A percentile compares a stretch with the other conserved stretches of the same genome.
These are phyloP conservation scores for Thymallus thymallus DNA, from an alignment of 2,113 vertebrate genomes.

Conservation along the genomic window DNA sequence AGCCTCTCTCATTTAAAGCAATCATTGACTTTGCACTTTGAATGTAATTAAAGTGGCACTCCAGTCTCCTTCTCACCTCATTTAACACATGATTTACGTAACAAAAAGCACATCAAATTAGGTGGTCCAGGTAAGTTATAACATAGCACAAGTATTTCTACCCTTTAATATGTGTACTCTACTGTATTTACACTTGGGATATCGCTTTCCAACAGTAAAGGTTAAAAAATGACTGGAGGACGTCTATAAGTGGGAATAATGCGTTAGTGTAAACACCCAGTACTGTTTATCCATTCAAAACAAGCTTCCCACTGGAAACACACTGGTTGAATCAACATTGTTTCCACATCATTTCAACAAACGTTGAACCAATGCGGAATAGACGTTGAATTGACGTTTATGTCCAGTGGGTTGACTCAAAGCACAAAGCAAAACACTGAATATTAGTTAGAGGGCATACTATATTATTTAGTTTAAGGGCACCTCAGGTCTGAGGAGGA, in stretches of 20 bases:
- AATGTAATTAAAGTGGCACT: slow-evolving; percentile 35
- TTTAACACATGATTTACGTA: no score
- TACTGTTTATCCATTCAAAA: slow-evolving; percentile 36
- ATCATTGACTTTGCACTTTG: slow-evolving; percentile 39
- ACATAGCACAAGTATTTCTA: no score
- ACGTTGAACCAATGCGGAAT: no score
- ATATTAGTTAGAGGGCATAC: background rate
- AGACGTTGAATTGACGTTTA: no score
- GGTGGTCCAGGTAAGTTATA: background rate
- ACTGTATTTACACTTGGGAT: no score
- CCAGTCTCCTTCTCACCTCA: no score
- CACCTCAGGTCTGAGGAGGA: slow-evolving; percentile 6
- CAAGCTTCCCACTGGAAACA: background rate
- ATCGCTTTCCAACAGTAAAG: no score
- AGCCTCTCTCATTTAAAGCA: slow-evolving; percentile 33
- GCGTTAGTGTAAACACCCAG: slow-evolving; percentile 19
- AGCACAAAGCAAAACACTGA: slow-evolving; percentile 22
- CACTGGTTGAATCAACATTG: no score
- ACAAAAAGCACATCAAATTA: no score
- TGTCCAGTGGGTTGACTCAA: slow-evolving; percentile 17
- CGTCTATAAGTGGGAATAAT: slow-evolving; percentile 2
- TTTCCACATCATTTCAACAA: no score
- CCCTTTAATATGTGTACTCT: no score
- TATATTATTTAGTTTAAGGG: slow-evolving; percentile 20
- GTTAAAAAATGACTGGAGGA: no score